Percentiles rank a stretch among this genome's conserved stretches.
Evolutionary conservation across 1,140 invertebrate species (phyloP).

Genomic region (Caenorhabditis remanei): DNA sequence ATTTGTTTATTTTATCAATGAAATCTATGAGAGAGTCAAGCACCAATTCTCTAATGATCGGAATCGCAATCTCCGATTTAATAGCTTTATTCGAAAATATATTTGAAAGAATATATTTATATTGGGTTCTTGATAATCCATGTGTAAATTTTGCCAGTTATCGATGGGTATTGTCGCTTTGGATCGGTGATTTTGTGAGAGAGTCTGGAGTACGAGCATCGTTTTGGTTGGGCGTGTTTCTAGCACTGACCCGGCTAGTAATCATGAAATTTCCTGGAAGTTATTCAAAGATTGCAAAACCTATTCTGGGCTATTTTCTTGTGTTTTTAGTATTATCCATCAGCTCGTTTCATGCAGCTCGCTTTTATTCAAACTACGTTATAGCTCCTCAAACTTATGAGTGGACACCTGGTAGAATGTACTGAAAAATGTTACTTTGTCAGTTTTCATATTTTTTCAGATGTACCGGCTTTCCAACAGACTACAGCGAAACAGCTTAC

Average conservation of each 20-base stretch:
- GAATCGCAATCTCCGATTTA: not conserved
- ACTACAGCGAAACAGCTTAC: not conserved
- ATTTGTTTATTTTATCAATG: not conserved
- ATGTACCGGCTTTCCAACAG: not conserved
- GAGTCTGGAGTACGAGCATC: not conserved
- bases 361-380: too few relatives aligned
- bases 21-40: not conserved
- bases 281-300: too few relatives aligned
- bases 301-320: too few relatives aligned
- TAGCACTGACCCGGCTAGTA: not conserved
- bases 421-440: too few relatives aligned
- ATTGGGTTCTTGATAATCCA: not conserved
- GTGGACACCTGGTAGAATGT: too few relatives aligned
- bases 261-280: not conserved
- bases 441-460: not conserved
- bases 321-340: too few relatives aligned
- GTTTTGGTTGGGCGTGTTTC: not conserved
- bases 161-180: not conserved
- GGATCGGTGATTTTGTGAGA: not conserved
- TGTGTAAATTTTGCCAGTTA: not conserved
- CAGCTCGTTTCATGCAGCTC: too few relatives aligned
- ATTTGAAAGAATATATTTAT: not conserved
- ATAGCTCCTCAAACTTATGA: too few relatives aligned
- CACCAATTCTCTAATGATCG: conserved; percentile 2
- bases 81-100: not conserved